Evolutionary conservation across 2,888 invertebrate species (phyloP).

Genomic region (Nomada fucata): DNA sequence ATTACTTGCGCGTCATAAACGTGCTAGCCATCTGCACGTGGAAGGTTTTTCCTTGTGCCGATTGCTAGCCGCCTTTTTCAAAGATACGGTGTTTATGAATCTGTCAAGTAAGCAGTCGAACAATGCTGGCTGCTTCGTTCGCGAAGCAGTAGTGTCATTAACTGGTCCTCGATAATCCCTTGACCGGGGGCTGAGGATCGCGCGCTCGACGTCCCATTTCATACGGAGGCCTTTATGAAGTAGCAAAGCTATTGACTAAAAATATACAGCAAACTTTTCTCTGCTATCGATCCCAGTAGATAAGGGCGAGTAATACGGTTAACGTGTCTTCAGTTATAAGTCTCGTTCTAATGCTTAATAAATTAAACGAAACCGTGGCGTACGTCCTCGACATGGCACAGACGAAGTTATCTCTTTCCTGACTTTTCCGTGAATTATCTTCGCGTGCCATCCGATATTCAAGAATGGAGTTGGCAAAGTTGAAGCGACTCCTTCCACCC

Average conservation of each 20-base stretch:
- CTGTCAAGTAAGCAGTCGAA: too few species aligned
- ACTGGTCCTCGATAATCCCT: too few species aligned
- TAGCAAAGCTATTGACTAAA: neutral
- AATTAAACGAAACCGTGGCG: conserved; percentile 25
- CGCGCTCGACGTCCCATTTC: too few species aligned
- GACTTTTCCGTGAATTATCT: conserved; percentile 49
- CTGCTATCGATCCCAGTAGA: neutral
- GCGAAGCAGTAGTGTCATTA: too few species aligned
- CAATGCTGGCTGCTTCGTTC: too few species aligned
- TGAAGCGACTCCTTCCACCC: conserved; percentile 32
- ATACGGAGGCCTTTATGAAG: too few species aligned
- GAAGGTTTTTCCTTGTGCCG: too few species aligned
- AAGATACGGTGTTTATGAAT: too few species aligned
- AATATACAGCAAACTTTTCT: neutral
- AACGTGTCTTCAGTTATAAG: neutral
- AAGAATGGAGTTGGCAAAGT: conserved; percentile 44
- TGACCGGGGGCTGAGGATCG: too few species aligned
- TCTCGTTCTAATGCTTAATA: conserved; percentile 7
- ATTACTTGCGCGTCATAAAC: too few species aligned
- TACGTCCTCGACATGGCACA: conserved; percentile 27
- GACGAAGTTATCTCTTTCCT: conserved; percentile 42
- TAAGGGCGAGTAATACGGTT: conserved; percentile 8
- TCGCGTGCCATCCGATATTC: conserved; percentile 43
- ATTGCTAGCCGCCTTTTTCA: too few species aligned
- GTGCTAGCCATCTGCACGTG: too few species aligned